A percentile compares a stretch with the other conserved stretches of the same genome.
phyloP scores from a whole-genome alignment of 2,888 invertebrate species.

The Hermaeophaga mercurialis region DNA sequence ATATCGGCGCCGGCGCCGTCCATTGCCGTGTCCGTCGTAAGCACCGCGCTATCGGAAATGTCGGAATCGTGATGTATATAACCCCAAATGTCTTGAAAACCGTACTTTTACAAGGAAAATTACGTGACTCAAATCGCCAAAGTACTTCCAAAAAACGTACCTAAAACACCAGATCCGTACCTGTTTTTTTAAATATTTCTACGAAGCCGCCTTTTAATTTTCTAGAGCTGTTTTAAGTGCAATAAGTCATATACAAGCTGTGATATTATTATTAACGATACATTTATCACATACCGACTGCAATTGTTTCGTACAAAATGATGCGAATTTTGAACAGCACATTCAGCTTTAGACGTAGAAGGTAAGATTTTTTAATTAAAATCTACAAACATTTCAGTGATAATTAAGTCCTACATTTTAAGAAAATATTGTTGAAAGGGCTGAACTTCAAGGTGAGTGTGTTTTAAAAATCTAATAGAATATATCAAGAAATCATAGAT shows the following conservation, averaged over 20 bases:
- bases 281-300: constrained; percentile 6
- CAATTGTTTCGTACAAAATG: constrained; percentile 38
- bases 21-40: background rate
- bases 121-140: background rate
- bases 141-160: constrained; percentile 6
- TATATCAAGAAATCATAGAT: too few species aligned
- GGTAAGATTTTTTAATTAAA: too few species aligned
- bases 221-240: constrained; percentile 2
- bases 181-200: background rate
- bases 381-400: too few species aligned
- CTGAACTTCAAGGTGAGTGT: too few species aligned
- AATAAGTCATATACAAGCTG: background rate
- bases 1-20: constrained; percentile 15
- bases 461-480: too few species aligned
- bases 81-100: constrained; percentile 22
- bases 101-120: background rate
- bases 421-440: too few species aligned
- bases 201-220: background rate
- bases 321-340: constrained; percentile 49
- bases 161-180: background rate
- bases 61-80: constrained; percentile 18
- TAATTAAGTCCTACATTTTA: too few species aligned
- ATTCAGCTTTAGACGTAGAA: constrained; percentile 51
- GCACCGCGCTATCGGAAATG: constrained; percentile 11
- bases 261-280: too few species aligned